Evolutionary conservation across 2,797 vertebrate species (phyloP).

Genomic region (Sebastes melanostomus): DNA sequence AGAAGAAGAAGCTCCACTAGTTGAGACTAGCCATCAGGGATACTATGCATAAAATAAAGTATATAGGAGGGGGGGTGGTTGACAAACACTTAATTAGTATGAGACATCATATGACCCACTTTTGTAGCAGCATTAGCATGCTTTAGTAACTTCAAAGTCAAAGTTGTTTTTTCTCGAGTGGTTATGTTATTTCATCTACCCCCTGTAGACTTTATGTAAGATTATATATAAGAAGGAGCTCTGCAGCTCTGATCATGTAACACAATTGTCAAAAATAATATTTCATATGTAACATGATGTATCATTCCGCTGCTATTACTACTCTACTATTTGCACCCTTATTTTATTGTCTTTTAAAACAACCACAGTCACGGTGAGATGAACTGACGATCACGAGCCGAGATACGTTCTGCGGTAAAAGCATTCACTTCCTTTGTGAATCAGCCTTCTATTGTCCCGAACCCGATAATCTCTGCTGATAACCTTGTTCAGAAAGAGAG

Average conservation of each 20-base stretch:
- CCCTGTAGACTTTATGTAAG: background rate
- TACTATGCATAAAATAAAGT: background rate
- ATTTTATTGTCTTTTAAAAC: background rate
- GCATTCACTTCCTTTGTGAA: constrained; percentile 14
- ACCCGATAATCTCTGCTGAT: constrained; percentile 67
- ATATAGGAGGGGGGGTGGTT: background rate
- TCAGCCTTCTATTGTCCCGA: constrained; percentile 43
- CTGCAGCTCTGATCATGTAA: background rate
- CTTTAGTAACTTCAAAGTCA: constrained; percentile 44
- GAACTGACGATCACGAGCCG: background rate
- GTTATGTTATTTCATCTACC: background rate
- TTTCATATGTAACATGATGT: background rate
- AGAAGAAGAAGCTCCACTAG: background rate
- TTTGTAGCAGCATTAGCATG: constrained; percentile 33
- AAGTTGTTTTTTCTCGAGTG: constrained; percentile 2
- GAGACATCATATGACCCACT: constrained; percentile 55
- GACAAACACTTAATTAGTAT: constrained; percentile 46
- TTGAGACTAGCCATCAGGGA: constrained; percentile 15
- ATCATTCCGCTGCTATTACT: background rate
- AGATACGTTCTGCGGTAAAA: constrained; percentile 1
- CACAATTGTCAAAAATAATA: background rate
- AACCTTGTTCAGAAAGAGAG: constrained; percentile 60
- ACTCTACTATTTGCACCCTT: background rate
- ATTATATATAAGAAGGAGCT: background rate
- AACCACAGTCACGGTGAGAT: background rate